Base-by-base conservation (phyloP, 2,797 vertebrate genomes). In the Sebastiscus albofasciatus region DNA sequence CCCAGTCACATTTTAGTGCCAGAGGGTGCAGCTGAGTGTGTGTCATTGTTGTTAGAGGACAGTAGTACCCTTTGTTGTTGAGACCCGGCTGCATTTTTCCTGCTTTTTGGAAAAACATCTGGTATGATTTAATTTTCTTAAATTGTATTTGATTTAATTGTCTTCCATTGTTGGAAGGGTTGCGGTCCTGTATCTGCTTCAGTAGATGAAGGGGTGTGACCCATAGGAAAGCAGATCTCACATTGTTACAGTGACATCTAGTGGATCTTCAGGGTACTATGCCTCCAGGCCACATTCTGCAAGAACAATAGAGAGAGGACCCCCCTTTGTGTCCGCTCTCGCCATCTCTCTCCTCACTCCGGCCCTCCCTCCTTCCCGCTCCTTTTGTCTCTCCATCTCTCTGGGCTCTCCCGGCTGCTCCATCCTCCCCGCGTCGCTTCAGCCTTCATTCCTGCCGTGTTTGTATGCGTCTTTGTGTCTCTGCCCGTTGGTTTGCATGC, bases 291-390 rank as follows among this genome's bases (percentile, higher is more conserved):
- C 81, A 82, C 88, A 87, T 92, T 93, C 90, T 46, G 2, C 86
- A 79, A 80, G 95, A 95, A 95, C 94, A 95, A 95, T 92, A 94
- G 93, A 93, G 81, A 80, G 42, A 52, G 14, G 39, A 42, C 82
- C 88, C 89, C 91, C 88, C 87, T 93, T 92, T 92, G 87, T 90
- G 89, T 93, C 88, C 84, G 72, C 89, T 77, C 87, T 90, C 85
- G 60, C 85, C 81, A 26, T 84, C 86, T 36, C 79, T 75, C 90
- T 87, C 83, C 85, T 79, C 83, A n/a, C 85, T 46, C 77, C 79
- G 65, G 80, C 81, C 86, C 87, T 87, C 86, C 81, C 84, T 89
- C 77, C 87, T 66, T 80, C 84, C 83, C 71, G 7, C 80, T 90
- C 81, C 91, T 88, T 93, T 94, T 94, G 93, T 93, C 83, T 91